Conservation (phyloP, 1,140 invertebrate genomes). For the Bradynema listronoti region DNA sequence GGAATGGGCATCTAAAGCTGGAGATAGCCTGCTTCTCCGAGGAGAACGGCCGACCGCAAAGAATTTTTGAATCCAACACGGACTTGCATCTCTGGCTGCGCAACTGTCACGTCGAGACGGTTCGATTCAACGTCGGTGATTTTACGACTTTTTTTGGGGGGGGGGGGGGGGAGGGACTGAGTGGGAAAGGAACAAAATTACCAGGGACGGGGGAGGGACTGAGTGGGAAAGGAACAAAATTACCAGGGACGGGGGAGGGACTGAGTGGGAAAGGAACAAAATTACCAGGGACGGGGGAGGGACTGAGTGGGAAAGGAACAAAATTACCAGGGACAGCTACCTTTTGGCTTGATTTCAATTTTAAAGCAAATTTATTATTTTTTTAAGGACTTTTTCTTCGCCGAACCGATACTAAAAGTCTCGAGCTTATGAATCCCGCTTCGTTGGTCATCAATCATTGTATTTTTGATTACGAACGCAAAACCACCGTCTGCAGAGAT, state of each 20-base stretch:
- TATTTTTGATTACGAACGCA: conserved; percentile 15
- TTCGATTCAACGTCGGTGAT: conserved; percentile 12
- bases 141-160: not conserved
- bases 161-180: too few species aligned
- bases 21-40: too few species aligned
- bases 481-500: too few species aligned
- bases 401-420: conserved; percentile 4
- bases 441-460: conserved; percentile 1
- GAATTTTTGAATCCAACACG: conserved; percentile 14
- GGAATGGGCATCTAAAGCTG: too few species aligned
- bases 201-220: too few species aligned
- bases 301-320: too few species aligned
- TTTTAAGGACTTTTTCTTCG: conserved; percentile 8
- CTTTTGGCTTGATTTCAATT: conserved; percentile 2
- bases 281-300: too few species aligned
- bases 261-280: too few species aligned
- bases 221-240: too few species aligned
- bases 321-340: too few species aligned
- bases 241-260: too few species aligned
- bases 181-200: too few species aligned
- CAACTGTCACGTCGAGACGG: conserved; percentile 19
- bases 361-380: conserved; percentile 16
- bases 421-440: conserved; percentile 8
- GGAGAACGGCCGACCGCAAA: not conserved
- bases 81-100: conserved; percentile 21